Percentiles rank a stretch among this genome's conserved stretches.
Conservation (phyloP, 2,797 vertebrate genomes). For the Odontamblyopus lacepedii region DNA sequence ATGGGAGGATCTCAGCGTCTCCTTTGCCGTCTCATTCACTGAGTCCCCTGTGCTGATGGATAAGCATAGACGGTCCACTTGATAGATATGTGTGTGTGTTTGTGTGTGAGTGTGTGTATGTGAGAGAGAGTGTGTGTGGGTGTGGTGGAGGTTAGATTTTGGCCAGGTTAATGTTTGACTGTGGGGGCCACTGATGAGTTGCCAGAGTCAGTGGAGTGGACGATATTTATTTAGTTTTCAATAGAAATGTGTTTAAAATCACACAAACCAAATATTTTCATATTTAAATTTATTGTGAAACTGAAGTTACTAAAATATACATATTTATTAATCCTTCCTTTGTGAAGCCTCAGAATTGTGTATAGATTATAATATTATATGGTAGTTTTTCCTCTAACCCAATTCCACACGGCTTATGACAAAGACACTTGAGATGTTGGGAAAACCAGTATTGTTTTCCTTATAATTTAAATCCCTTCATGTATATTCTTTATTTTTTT, state of each 20-base stretch:
- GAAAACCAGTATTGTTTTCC: conserved; percentile 28
- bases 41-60: conserved; percentile 62
- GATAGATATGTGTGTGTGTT: conserved; percentile 63
- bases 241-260: not conserved
- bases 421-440: conserved; percentile 13
- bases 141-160: conserved; percentile 65
- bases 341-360: not conserved
- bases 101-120: conserved; percentile 47
- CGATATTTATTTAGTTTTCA: not conserved
- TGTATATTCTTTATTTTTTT: conserved; percentile 1
- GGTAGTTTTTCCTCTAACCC: not conserved
- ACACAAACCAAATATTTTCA: too few relatives aligned
- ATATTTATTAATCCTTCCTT: not conserved
- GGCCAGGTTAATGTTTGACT: conserved; percentile 76
- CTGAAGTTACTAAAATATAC: not conserved
- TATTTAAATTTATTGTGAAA: too few relatives aligned
- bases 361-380: not conserved
- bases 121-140: conserved; percentile 45
- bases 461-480: not conserved
- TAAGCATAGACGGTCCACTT: conserved; percentile 69
- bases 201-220: conserved; percentile 20
- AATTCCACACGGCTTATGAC: conserved; percentile 10
- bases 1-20: conserved; percentile 66
- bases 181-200: conserved; percentile 61
- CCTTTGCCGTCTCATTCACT: conserved; percentile 28